These are phyloP conservation scores for Orientallactaga bullata DNA, from an alignment of 2,113 vertebrate species.

Conservation along the genomic window DNA sequence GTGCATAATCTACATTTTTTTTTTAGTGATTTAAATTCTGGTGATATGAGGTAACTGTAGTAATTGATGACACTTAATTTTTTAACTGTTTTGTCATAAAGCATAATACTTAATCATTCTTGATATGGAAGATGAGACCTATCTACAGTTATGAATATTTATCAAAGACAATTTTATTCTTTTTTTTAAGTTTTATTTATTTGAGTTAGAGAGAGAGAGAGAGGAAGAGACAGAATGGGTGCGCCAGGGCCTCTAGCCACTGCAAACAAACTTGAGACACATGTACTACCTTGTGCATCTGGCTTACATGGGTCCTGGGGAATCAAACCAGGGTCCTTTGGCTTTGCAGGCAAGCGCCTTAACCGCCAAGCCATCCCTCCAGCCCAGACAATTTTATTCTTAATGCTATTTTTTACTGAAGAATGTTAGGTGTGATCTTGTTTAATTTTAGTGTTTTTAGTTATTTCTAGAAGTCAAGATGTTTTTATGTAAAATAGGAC, in stretches of 20 bases:
- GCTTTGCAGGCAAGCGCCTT: too few relatives aligned
- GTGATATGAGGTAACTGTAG: background rate
- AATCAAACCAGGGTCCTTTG: too few relatives aligned
- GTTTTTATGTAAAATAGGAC: constrained; percentile 19
- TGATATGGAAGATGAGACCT: constrained; percentile 1
- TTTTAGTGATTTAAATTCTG: constrained; percentile 49
- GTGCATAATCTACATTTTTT: too few relatives aligned
- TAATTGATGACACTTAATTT: constrained; percentile 27
- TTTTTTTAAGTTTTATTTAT: background rate
- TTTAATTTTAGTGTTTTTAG: constrained; percentile 56
- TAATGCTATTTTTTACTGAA: constrained; percentile 35
- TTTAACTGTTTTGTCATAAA: constrained; percentile 15
- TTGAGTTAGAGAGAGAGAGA: too few relatives aligned
- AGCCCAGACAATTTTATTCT: constrained; percentile 45
- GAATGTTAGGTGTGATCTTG: background rate
- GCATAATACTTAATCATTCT: background rate
- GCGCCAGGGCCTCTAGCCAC: too few relatives aligned
- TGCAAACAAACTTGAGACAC: too few relatives aligned
- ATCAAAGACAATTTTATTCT: constrained; percentile 50
- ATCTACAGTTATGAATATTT: constrained; percentile 4
- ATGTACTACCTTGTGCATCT: too few relatives aligned
- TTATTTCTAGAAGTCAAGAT: constrained; percentile 52
- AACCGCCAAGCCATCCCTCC: too few relatives aligned
- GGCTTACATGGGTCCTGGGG: too few relatives aligned
- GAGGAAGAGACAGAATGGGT: too few relatives aligned